A percentile compares a stretch with the other conserved stretches of the same genome.
Conservation (phyloP, 2,888 invertebrate genomes). For the Malachius bipustulatus region DNA sequence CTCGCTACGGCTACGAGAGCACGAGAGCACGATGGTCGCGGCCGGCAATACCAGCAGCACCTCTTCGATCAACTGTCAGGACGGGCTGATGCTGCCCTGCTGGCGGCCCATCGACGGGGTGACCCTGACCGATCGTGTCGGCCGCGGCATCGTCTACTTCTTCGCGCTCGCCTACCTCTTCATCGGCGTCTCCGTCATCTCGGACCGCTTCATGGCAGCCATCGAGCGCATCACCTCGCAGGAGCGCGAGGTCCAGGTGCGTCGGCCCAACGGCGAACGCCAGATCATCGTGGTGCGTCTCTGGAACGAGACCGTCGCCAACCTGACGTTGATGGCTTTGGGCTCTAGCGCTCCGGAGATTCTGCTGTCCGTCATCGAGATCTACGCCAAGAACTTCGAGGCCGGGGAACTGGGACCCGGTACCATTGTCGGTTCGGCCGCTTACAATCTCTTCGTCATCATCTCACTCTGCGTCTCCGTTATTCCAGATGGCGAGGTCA, state of each 20-base stretch:
- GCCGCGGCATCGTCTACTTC: conserved; percentile 87
- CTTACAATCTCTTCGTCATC: conserved; percentile 96
- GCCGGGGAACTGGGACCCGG: conserved; percentile 97
- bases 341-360: conserved; percentile 99
- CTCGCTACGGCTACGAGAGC: conserved; percentile 11
- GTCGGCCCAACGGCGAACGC: conserved; percentile 74
- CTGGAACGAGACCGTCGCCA: conserved; percentile 99
- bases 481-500: conserved; percentile 79
- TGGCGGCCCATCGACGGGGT: conserved; percentile 80
- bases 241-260: conserved; percentile 88
- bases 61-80: conserved; percentile 46
- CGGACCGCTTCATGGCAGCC: conserved; percentile 98
- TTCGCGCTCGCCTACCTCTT: conserved; percentile 83
- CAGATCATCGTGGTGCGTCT: conserved; percentile 87
- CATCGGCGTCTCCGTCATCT: conserved; percentile 96
- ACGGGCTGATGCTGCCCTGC: conserved; percentile 76
- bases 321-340: conserved; percentile 95
- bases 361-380: conserved; percentile 92
- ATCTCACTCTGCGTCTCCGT: conserved; percentile 89
- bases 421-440: conserved; percentile 97
- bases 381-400: conserved; percentile 87
- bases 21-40: conserved; percentile 20
- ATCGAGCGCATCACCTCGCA: conserved; percentile 97
- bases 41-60: conserved; percentile 17
- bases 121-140: conserved; percentile 59